phyloP scores from a whole-genome alignment of 2,797 vertebrate species.

The Odontamblyopus lacepedii region DNA sequence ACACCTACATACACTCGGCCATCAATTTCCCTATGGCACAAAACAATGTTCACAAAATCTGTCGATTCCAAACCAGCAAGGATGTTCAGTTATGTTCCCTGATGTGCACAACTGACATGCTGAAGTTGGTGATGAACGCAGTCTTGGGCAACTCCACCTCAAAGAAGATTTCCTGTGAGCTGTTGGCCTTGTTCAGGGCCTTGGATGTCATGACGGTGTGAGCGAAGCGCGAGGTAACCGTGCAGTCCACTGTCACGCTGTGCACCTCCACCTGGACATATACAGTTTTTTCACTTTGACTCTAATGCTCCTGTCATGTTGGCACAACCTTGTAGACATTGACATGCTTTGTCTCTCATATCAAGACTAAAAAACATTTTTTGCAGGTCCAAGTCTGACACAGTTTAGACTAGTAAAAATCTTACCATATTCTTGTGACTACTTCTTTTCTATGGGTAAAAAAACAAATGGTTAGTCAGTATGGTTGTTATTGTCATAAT shows the following conservation, averaged over 20 bases:
- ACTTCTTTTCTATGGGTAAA: slow-evolving; percentile 71
- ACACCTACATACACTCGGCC: slow-evolving; percentile 79
- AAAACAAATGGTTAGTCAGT: neutral
- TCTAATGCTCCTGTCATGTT: no score
- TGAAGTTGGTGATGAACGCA: slow-evolving; percentile 93
- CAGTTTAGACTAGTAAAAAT: neutral
- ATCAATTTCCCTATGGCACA: slow-evolving; percentile 80
- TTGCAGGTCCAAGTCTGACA: no score
- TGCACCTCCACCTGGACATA: slow-evolving; percentile 52
- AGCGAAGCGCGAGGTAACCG: slow-evolving; percentile 86
- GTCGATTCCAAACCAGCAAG: neutral
- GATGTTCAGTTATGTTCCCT: neutral
- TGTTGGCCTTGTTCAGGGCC: slow-evolving; percentile 81
- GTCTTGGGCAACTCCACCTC: slow-evolving; percentile 91
- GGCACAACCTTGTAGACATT: no score
- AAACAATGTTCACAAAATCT: neutral
- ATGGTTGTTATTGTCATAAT: neutral
- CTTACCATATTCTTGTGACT: slow-evolving; percentile 56
- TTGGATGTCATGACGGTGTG: slow-evolving; percentile 87
- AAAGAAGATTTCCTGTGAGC: slow-evolving; percentile 84
- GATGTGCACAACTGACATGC: slow-evolving; percentile 80
- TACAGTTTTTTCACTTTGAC: no score
- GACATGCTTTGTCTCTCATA: no score
- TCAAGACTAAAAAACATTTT: no score
- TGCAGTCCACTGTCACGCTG: slow-evolving; percentile 85